Conservation (phyloP, 2,797 vertebrate genomes). For the Oreonectes daqikongensis region DNA sequence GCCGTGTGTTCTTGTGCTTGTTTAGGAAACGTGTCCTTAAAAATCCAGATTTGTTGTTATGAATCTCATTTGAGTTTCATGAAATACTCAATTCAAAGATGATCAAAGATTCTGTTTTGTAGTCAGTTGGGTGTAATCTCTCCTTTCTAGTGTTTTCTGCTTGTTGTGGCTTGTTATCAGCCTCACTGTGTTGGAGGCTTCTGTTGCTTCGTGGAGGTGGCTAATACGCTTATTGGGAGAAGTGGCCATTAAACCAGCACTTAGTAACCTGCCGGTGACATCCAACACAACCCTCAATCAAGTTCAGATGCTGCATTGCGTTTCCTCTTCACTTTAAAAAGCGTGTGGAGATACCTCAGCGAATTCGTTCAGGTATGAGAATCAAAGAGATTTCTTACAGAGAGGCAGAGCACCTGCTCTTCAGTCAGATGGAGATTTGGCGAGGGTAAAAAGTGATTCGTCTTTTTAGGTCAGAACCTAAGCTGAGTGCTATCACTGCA, state of each 20-base stretch:
- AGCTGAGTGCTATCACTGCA: constrained; percentile 28
- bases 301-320: not conserved
- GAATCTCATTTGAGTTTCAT: not conserved
- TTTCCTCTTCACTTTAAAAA: constrained; percentile 32
- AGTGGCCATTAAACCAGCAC: constrained; percentile 53
- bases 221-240: constrained; percentile 34
- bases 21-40: not conserved
- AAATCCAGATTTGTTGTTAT: not conserved
- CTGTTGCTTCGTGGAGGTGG: constrained; percentile 28
- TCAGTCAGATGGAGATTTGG: constrained; percentile 46
- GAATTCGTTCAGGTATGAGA: constrained; percentile 54
- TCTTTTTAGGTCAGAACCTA: constrained; percentile 40
- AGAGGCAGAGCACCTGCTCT: constrained; percentile 31
- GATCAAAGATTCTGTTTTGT: not conserved
- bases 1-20: not conserved
- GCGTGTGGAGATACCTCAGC: constrained; percentile 24
- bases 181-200: constrained; percentile 7
- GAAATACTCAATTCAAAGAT: not conserved
- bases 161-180: constrained; percentile 31
- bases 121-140: constrained; percentile 13
- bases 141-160: constrained; percentile 23
- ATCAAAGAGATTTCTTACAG: constrained; percentile 42
- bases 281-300: constrained; percentile 33
- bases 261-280: constrained; percentile 44
- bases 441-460: constrained; percentile 30